Conservation (phyloP, 2,113 vertebrate species). For the Coptodon bakossiorum region DNA sequence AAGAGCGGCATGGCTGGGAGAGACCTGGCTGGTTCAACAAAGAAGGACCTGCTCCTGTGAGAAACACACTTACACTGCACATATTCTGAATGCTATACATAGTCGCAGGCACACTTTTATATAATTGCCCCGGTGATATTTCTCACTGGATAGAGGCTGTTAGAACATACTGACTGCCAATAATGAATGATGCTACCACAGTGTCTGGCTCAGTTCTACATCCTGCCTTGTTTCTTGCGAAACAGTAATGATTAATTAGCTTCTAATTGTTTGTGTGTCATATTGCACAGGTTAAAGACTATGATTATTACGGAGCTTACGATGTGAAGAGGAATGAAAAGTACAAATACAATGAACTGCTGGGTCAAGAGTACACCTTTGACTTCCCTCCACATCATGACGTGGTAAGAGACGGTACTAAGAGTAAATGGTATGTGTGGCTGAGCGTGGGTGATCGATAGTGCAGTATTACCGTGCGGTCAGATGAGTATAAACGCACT, state of each 20-base stretch:
- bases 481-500: not conserved
- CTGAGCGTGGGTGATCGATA: not conserved
- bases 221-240: not conserved
- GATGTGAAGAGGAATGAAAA: constrained; percentile 58
- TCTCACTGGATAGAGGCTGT: not conserved
- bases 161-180: not conserved
- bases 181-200: not conserved
- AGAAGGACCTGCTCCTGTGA: constrained; percentile 77
- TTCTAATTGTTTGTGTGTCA: constrained; percentile 8
- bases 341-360: constrained; percentile 77
- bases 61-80: not conserved
- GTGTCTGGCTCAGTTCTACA: not conserved
- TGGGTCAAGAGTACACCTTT: constrained; percentile 87
- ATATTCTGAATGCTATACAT: not conserved
- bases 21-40: constrained; percentile 91
- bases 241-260: not conserved
- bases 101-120: not conserved
- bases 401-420: constrained; percentile 63
- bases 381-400: constrained; percentile 87
- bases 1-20: constrained; percentile 96
- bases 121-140: not conserved
- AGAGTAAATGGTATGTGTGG: not conserved
- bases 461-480: not conserved
- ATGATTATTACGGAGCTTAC: constrained; percentile 88
- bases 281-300: constrained; percentile 76